phyloP scores from a whole-genome alignment of 2,888 invertebrate genomes.

The Eupithecia inturbata region DNA sequence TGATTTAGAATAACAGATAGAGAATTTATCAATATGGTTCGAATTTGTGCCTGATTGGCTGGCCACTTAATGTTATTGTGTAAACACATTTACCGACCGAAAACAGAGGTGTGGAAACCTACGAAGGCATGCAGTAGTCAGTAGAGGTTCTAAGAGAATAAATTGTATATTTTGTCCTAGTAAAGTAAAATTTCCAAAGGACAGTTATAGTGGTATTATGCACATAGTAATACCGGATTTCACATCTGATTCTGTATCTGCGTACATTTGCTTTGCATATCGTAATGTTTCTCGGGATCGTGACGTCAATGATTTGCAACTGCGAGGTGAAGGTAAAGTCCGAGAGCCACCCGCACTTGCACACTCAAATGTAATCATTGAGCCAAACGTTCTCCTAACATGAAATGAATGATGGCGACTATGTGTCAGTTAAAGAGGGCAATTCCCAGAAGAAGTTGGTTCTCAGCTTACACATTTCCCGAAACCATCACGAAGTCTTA shows the following conservation, averaged over 20 bases:
- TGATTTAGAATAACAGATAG: slow-evolving; percentile 33
- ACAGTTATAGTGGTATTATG: slow-evolving; percentile 3
- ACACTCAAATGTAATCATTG: background rate
- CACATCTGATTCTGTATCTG: slow-evolving; percentile 12
- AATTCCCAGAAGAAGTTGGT: background rate
- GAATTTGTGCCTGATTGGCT: slow-evolving; percentile 21
- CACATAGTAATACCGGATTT: background rate
- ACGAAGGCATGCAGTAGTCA: background rate
- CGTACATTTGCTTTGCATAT: slow-evolving; percentile 8
- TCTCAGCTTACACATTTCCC: background rate
- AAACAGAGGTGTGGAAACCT: background rate
- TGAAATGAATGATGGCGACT: background rate
- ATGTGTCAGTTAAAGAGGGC: background rate
- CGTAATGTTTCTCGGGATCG: slow-evolving; percentile 17
- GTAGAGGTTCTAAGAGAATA: background rate
- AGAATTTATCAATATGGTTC: slow-evolving; percentile 28
- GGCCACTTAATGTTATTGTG: background rate
- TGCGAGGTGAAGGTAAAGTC: slow-evolving; percentile 7
- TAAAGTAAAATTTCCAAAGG: background rate
- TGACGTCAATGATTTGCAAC: slow-evolving; percentile 30
- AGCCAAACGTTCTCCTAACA: background rate
- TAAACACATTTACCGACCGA: background rate
- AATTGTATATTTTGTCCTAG: background rate
- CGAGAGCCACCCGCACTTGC: background rate
- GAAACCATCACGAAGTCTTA: background rate